A percentile compares a stretch with the other conserved stretches of the same genome.
Conservation (phyloP, 2,888 invertebrate genomes). For the Plusia festucae region DNA sequence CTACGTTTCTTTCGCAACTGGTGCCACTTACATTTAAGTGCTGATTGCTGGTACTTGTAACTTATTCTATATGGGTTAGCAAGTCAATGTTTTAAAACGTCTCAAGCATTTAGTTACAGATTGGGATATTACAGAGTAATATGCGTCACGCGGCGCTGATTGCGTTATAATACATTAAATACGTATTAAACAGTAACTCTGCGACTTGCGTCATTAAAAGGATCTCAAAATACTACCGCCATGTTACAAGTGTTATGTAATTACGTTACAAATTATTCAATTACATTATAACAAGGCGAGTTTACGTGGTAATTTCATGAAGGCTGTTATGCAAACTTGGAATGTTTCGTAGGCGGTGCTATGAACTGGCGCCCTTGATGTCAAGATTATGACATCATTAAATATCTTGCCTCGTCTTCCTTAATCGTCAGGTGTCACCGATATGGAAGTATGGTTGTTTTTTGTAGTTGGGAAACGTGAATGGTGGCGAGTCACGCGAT, state of each 20-base stretch:
- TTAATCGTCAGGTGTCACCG: conserved; percentile 42
- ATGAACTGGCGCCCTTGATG: conserved; percentile 63
- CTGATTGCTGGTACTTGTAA: conserved; percentile 43
- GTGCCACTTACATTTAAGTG: conserved; percentile 29
- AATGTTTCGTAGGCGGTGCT: conserved; percentile 56
- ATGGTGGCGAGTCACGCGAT: conserved; percentile 40
- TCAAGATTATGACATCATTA: conserved; percentile 55
- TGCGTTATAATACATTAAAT: conserved; percentile 32
- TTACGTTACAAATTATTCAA: conserved; percentile 60
- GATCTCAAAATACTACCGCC: conserved; percentile 35
- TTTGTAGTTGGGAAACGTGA: conserved; percentile 31
- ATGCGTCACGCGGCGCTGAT: conserved; percentile 36
- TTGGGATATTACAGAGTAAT: conserved; percentile 34
- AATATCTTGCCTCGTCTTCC: conserved; percentile 42
- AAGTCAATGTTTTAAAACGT: conserved; percentile 41
- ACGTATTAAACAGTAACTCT: conserved; percentile 16
- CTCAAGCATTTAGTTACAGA: conserved; percentile 17
- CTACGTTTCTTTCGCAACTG: conserved; percentile 34
- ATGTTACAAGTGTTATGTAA: conserved; percentile 41
- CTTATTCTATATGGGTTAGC: conserved; percentile 39
- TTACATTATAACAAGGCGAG: conserved; percentile 39
- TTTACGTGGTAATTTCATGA: conserved; percentile 56
- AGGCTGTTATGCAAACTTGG: conserved; percentile 65
- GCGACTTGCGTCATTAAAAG: conserved; percentile 38
- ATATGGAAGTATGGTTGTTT: conserved; percentile 45